These are phyloP conservation scores for Cathartes aura DNA, from an alignment of 2,113 vertebrate genomes.

Conservation along the genomic window DNA sequence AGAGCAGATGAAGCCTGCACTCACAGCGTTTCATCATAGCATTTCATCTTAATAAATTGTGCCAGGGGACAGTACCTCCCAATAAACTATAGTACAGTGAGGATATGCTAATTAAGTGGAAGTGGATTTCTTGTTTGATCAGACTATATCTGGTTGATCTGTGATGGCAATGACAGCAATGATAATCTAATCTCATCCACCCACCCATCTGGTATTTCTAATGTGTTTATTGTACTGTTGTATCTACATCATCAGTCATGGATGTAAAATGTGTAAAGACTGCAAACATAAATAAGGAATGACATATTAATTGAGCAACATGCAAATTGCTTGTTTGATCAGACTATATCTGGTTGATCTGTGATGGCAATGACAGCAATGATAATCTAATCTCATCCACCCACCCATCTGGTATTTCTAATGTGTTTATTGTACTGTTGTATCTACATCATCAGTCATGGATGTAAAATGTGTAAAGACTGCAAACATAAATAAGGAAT, in stretches of 20 bases:
- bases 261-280: constrained; percentile 26
- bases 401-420: constrained; percentile 40
- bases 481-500: constrained; percentile 23
- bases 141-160: background rate
- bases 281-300: constrained; percentile 23
- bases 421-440: background rate
- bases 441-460: constrained; percentile 45
- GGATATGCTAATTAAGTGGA: constrained; percentile 28
- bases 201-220: constrained; percentile 39
- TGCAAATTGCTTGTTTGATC: constrained; percentile 35
- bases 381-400: constrained; percentile 9
- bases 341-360: background rate
- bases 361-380: background rate
- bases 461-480: constrained; percentile 26
- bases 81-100: background rate
- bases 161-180: background rate
- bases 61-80: background rate
- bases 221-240: background rate
- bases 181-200: constrained; percentile 9
- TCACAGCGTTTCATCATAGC: background rate
- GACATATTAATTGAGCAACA: constrained; percentile 52
- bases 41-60: constrained; percentile 21
- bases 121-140: constrained; percentile 43
- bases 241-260: constrained; percentile 45
- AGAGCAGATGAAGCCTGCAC: background rate